Base-by-base conservation (phyloP, 2,888 invertebrate species). In the Papilio gigon region DNA sequence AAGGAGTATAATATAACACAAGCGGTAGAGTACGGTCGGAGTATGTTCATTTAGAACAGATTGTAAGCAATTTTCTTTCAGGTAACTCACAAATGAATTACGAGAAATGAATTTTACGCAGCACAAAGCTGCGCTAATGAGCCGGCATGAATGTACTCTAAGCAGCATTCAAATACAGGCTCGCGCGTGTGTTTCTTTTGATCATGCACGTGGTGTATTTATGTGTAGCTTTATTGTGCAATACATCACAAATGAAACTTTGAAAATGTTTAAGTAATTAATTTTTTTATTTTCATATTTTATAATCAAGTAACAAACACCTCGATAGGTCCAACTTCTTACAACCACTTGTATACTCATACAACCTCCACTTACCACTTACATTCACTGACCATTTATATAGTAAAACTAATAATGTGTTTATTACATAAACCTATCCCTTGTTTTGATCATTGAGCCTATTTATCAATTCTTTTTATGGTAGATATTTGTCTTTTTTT, bases 101-200 rank as follows among this genome's bases (percentile, higher is more conserved):
- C 25, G 20, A 17, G 12, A 30, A 65, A 58, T 42, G 56, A 56
- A 65, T 27, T 65, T 65, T 30, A 42, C 4, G 12, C 27, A 27
- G 14, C 56, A 65, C 56, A 65, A 65, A 64, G 63, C 22, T 5
- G 4, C 50, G 33, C 63, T 63, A 63, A 63, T 63, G 63, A 63
- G 63, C 27, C 44, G 17, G 44, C 22, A 37, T 53, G 63, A 63
- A 63, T 47, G 35, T 50, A 63, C 50, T 33, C 63, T 63, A 50
- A 50, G 14, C 62, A 30, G 12, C 50, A 33, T 35, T 59, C 5
- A 17, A 58, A 58, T 33, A 11, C 17, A 33, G 20, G 33, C 33
- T 44, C 17, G 35, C 33, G 33, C 63, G 42, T 30, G 50, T 33
- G 47, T 22, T 50, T 50, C 63, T 37, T 63, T 50, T 50, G 35